A percentile compares a stretch with the other conserved stretches of the same genome.
phyloP scores from a whole-genome alignment of 53 echinoderm and acorn worm species.

The Crossaster papposus region DNA sequence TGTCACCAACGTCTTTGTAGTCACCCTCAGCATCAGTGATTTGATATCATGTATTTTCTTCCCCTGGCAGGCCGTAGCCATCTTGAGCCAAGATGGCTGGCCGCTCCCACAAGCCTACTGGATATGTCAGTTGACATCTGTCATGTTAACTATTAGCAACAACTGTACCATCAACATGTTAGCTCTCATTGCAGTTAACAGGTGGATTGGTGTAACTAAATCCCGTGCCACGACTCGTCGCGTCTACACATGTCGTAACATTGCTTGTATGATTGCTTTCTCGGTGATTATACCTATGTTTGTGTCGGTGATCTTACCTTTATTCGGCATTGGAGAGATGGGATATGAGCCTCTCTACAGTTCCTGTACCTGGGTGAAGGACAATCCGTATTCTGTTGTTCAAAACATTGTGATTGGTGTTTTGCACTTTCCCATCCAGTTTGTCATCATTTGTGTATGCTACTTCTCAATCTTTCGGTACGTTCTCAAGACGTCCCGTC shows the following conservation, averaged over 20 bases:
- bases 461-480: conserved; percentile 58
- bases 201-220: conserved; percentile 37
- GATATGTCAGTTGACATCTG: not conserved
- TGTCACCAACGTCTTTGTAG: conserved; percentile 27
- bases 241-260: conserved; percentile 27
- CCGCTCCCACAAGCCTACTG: not conserved
- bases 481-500: conserved; percentile 30
- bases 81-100: conserved; percentile 24
- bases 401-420: conserved; percentile 41
- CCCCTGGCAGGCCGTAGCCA: conserved; percentile 29
- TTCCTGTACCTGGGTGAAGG: conserved; percentile 23
- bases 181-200: conserved; percentile 36
- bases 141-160: not conserved
- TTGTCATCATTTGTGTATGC: conserved; percentile 40
- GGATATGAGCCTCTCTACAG: conserved; percentile 61
- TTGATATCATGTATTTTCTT: conserved; percentile 12
- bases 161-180: conserved; percentile 14
- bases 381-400: not conserved
- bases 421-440: conserved; percentile 29
- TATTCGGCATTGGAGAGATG: conserved; percentile 41
- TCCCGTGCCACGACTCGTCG: conserved; percentile 12
- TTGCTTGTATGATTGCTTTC: conserved; percentile 23
- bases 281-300: conserved; percentile 64
- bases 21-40: conserved; percentile 23
- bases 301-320: conserved; percentile 44